phyloP scores from a whole-genome alignment of 2,888 invertebrate genomes.

The Diarsia dahlii region DNA sequence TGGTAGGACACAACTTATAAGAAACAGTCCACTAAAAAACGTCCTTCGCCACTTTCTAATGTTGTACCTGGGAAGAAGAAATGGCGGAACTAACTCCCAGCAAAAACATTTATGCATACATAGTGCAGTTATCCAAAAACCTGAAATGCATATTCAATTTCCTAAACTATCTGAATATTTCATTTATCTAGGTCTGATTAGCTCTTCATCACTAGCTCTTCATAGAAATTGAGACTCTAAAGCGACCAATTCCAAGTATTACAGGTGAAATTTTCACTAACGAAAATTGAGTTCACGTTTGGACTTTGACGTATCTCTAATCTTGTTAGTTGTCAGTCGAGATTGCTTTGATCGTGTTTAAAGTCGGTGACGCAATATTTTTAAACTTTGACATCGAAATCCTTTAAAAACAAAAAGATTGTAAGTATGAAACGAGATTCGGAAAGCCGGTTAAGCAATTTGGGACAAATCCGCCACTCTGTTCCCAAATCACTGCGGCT shows the following conservation, averaged over 20 bases:
- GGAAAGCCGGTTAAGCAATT: too few relatives aligned
- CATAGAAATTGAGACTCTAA: background rate
- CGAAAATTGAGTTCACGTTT: background rate
- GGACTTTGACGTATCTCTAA: background rate
- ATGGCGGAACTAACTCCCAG: background rate
- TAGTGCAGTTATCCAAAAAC: background rate
- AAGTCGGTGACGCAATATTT: background rate
- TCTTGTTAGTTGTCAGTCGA: background rate
- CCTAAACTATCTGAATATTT: background rate
- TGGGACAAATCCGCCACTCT: too few relatives aligned
- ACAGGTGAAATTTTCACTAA: background rate
- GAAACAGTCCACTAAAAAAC: too few relatives aligned
- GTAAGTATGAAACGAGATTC: background rate
- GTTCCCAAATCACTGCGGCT: too few relatives aligned
- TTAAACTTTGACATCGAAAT: background rate
- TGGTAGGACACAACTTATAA: too few relatives aligned
- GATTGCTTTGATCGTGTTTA: background rate
- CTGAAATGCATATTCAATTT: background rate
- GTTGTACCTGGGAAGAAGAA: background rate
- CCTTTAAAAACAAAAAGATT: background rate
- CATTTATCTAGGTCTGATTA: background rate
- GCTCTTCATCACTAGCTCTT: background rate
- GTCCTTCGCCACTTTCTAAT: too few relatives aligned
- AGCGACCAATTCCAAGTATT: background rate
- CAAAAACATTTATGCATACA: too few relatives aligned